Evolutionary conservation across 2,888 invertebrate species (phyloP).

Genomic region (Laspeyria flexula): DNA sequence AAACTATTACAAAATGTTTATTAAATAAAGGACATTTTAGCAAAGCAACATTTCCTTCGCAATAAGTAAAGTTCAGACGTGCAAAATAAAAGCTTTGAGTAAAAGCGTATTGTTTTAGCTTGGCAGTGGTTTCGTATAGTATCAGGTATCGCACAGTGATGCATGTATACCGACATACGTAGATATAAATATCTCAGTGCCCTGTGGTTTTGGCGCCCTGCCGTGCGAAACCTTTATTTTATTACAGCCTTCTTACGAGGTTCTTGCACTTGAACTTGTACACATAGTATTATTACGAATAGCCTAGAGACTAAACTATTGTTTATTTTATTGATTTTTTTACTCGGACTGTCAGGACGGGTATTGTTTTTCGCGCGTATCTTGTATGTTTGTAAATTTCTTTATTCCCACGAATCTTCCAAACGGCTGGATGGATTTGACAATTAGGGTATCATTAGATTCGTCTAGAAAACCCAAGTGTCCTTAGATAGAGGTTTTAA

Average conservation of each 20-base stretch:
- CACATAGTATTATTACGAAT: conserved; percentile 15
- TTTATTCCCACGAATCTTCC: too few relatives aligned
- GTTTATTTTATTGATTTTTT: too few relatives aligned
- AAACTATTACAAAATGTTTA: conserved; percentile 26
- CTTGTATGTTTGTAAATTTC: too few relatives aligned
- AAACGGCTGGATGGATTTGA: too few relatives aligned
- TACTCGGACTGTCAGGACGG: too few relatives aligned
- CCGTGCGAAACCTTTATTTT: conserved; percentile 69
- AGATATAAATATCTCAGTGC: conserved; percentile 50
- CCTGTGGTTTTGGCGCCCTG: conserved; percentile 65
- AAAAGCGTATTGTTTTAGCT: conserved; percentile 53
- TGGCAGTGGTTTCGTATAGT: conserved; percentile 43
- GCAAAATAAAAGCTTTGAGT: conserved; percentile 42
- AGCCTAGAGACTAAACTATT: too few relatives aligned
- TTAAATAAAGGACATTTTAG: conserved; percentile 20
- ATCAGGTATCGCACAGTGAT: conserved; percentile 53
- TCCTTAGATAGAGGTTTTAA: too few relatives aligned
- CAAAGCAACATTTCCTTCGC: conserved; percentile 20
- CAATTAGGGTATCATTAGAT: too few relatives aligned
- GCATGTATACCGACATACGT: conserved; percentile 37
- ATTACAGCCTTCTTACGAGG: conserved; percentile 68
- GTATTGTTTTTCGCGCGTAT: too few relatives aligned
- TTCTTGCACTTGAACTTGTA: conserved; percentile 65
- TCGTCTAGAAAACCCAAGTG: too few relatives aligned
- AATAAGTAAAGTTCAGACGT: conserved; percentile 19